These are phyloP conservation scores for Archivesica marissinica DNA, from an alignment of 1,140 invertebrate species.

Conservation along the genomic window DNA sequence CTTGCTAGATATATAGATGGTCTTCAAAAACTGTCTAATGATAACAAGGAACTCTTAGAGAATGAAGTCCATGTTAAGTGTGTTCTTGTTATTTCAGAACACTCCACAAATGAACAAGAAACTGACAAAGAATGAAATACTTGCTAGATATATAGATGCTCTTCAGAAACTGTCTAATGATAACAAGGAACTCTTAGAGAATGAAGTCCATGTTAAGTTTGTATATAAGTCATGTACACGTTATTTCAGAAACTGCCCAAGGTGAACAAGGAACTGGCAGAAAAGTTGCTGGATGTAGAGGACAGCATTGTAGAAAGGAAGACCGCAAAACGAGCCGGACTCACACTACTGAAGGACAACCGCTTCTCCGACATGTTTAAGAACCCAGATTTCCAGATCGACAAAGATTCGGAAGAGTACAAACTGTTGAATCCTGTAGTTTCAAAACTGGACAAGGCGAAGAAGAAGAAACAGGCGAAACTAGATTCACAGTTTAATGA, in stretches of 20 bases:
- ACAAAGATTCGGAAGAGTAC: slow-evolving; percentile 90
- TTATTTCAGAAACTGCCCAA: slow-evolving; percentile 83
- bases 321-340: slow-evolving; percentile 78
- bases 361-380: slow-evolving; percentile 95
- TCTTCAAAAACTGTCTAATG: too few relatives aligned
- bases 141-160: too few relatives aligned
- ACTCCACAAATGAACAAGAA: too few relatives aligned
- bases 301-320: slow-evolving; percentile 67
- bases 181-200: too few relatives aligned
- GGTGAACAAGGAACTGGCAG: slow-evolving; percentile 89
- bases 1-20: too few relatives aligned
- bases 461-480: slow-evolving; percentile 86
- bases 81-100: too few relatives aligned
- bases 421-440: slow-evolving; percentile 94
- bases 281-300: slow-evolving; percentile 90
- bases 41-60: too few relatives aligned
- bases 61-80: too few relatives aligned
- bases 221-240: not conserved
- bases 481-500: slow-evolving; percentile 84
- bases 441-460: slow-evolving; percentile 90
- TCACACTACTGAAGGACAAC: slow-evolving; percentile 91
- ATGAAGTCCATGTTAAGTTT: too few relatives aligned
- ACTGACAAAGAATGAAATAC: too few relatives aligned
- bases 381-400: slow-evolving; percentile 97
- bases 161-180: too few relatives aligned